A percentile compares a stretch with the other conserved stretches of the same genome.
These are phyloP conservation scores for Anoura caudifer DNA, from an alignment of 2,113 vertebrate species.

Conservation along the genomic window DNA sequence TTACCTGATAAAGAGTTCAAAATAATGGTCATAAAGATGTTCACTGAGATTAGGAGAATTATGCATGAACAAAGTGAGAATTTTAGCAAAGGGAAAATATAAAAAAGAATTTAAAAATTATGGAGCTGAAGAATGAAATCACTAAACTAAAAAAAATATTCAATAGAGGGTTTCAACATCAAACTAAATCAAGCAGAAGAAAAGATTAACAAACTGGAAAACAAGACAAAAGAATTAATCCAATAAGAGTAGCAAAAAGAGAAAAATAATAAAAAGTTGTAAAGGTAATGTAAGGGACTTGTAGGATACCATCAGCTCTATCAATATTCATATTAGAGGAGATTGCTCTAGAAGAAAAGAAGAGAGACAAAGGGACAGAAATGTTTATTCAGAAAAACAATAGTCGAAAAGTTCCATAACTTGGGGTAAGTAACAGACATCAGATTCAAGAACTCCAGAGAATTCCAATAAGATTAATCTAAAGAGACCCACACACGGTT, in stretches of 20 bases:
- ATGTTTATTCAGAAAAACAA: neutral
- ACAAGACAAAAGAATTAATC: neutral
- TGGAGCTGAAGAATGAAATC: neutral
- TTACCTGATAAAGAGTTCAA: neutral
- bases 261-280: neutral
- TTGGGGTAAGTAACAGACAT: neutral
- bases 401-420: neutral
- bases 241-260: neutral
- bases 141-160: neutral
- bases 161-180: neutral
- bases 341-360: neutral
- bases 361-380: neutral
- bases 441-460: neutral
- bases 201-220: neutral
- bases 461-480: neutral
- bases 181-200: neutral
- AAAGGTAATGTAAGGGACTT: neutral
- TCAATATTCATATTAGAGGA: neutral
- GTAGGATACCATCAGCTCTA: neutral
- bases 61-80: neutral
- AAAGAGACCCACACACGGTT: neutral
- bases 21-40: neutral
- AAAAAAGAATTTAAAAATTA: neutral
- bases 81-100: neutral
- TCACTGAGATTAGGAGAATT: neutral